A percentile compares a stretch with the other conserved stretches of the same genome.
phyloP scores from a whole-genome alignment of 2,113 vertebrate genomes.

The Centrocercus urophasianus region DNA sequence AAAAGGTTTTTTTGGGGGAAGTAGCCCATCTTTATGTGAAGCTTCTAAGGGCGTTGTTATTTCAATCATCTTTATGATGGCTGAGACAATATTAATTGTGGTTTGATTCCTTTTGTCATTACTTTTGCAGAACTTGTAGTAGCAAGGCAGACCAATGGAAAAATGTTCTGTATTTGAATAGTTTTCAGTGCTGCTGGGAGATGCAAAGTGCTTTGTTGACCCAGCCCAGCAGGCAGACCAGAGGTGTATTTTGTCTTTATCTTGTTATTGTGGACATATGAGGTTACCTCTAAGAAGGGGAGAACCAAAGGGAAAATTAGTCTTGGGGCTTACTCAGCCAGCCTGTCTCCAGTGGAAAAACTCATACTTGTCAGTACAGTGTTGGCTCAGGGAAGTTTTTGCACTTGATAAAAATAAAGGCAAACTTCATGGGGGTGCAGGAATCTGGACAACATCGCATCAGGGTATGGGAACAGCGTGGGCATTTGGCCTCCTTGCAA shows the following conservation, averaged over 20 bases:
- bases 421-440: slow-evolving; percentile 22
- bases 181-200: neutral
- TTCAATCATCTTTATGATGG: neutral
- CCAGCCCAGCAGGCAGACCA: neutral
- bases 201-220: neutral
- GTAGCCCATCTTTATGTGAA: neutral
- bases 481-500: slow-evolving; percentile 50
- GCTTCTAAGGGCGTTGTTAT: neutral
- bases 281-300: slow-evolving; percentile 39
- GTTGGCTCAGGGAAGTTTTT: slow-evolving; percentile 47
- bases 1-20: neutral
- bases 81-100: neutral
- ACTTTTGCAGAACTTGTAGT: neutral
- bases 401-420: slow-evolving; percentile 64
- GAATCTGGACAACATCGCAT: slow-evolving; percentile 13
- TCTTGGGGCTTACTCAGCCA: slow-evolving; percentile 25
- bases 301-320: slow-evolving; percentile 45
- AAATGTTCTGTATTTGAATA: neutral
- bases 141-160: neutral
- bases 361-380: slow-evolving; percentile 50
- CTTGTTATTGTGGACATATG: slow-evolving; percentile 17
- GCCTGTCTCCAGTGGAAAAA: slow-evolving; percentile 13
- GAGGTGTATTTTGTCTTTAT: slow-evolving; percentile 52
- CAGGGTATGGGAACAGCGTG: slow-evolving; percentile 61
- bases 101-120: slow-evolving; percentile 28